phyloP scores from a whole-genome alignment of 2,888 invertebrate genomes.

The Nemotelus pantherinus region DNA sequence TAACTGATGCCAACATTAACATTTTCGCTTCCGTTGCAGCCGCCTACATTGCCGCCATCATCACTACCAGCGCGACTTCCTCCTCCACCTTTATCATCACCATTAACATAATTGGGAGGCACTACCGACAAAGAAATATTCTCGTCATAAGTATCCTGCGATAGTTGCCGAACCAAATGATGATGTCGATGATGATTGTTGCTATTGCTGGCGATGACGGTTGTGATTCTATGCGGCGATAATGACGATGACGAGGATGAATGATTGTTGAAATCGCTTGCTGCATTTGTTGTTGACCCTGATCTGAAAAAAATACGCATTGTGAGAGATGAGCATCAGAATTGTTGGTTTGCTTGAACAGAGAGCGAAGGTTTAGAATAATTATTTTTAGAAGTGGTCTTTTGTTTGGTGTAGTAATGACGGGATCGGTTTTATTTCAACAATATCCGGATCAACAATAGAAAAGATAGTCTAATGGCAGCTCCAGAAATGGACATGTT shows the following conservation, averaged over 20 bases:
- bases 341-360: too few species aligned
- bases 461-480: too few species aligned
- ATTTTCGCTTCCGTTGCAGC: constrained; percentile 54
- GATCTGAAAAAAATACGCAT: constrained; percentile 12
- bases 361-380: too few species aligned
- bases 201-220: neutral
- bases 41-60: constrained; percentile 54
- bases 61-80: constrained; percentile 54
- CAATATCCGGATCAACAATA: too few species aligned
- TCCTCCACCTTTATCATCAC: constrained; percentile 28
- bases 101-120: constrained; percentile 37
- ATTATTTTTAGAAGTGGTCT: too few species aligned
- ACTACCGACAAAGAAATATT: neutral
- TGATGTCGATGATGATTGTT: constrained; percentile 3
- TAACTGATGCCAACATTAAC: constrained; percentile 52
- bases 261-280: neutral
- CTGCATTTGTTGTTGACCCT: constrained; percentile 20
- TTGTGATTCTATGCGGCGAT: neutral
- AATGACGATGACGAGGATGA: neutral
- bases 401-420: too few species aligned
- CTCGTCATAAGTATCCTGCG: constrained; percentile 28
- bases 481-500: too few species aligned
- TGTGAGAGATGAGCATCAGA: too few species aligned
- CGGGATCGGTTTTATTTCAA: too few species aligned
- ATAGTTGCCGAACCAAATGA: constrained; percentile 35